Conservation (phyloP, 2,113 vertebrate genomes). For the Gorsachius goisagi region DNA sequence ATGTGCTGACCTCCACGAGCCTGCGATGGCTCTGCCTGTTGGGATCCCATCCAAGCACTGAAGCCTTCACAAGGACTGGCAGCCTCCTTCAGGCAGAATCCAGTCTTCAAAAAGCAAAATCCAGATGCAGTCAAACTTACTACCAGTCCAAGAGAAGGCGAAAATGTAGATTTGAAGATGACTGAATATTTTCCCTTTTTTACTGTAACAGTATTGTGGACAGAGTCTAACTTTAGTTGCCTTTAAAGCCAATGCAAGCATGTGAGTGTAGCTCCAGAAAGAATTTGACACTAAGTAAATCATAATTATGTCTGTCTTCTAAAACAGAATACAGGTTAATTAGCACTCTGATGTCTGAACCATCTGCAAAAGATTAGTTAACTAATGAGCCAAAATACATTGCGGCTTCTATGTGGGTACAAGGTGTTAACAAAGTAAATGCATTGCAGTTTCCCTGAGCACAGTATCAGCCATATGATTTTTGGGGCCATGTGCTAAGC, state of each 20-base stretch:
- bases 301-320: constrained; percentile 11
- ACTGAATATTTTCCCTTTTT: neutral
- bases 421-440: constrained; percentile 27
- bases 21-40: neutral
- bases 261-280: neutral
- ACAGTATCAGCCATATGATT: neutral
- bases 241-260: neutral
- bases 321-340: constrained; percentile 38
- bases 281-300: neutral
- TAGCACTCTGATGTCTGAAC: constrained; percentile 23
- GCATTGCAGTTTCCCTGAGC: neutral
- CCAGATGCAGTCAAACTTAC: neutral
- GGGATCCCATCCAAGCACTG: neutral
- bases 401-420: constrained; percentile 18
- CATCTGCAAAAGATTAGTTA: constrained; percentile 49
- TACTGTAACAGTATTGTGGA: neutral
- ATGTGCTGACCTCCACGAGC: neutral
- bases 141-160: neutral
- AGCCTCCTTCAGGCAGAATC: constrained; percentile 34
- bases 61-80: constrained; percentile 25
- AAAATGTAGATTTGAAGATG: neutral
- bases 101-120: constrained; percentile 50
- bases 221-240: neutral
- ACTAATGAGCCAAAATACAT: constrained; percentile 48
- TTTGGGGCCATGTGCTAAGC: neutral